Conservation (phyloP, 1,140 invertebrate genomes). For the Vollenhovia emeryi region DNA sequence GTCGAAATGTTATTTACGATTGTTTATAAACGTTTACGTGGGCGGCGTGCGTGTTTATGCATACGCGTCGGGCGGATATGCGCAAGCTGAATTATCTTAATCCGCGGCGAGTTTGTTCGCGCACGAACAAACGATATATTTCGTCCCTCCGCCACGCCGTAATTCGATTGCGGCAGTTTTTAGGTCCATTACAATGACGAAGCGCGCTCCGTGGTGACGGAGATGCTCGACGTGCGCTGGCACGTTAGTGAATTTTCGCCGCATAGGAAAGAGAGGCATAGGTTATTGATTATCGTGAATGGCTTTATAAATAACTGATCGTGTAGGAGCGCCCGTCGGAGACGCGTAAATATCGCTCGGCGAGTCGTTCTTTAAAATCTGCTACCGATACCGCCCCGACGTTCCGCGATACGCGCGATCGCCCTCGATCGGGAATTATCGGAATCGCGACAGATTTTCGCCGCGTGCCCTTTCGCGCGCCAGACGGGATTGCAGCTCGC, state of each 20-base stretch:
- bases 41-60: not conserved
- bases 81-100: not conserved
- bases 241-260: constrained; percentile 72
- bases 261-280: constrained; percentile 73
- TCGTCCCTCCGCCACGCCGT: not conserved
- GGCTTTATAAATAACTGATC: constrained; percentile 85
- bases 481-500: too few relatives aligned
- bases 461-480: not conserved
- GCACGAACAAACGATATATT: not conserved
- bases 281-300: constrained; percentile 85
- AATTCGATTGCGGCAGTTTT: constrained; percentile 21
- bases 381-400: not conserved
- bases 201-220: constrained; percentile 13
- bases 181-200: constrained; percentile 24
- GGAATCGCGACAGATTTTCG: not conserved
- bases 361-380: constrained; percentile 71
- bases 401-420: not conserved
- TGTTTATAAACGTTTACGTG: constrained; percentile 39
- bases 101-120: not conserved
- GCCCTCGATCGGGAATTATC: not conserved
- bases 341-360: constrained; percentile 77
- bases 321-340: constrained; percentile 75
- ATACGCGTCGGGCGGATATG: not conserved
- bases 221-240: constrained; percentile 67
- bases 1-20: constrained; percentile 20